Evolutionary conservation across 1,140 invertebrate genomes (phyloP).

Genomic region (Meloidogyne chitwoodi): DNA sequence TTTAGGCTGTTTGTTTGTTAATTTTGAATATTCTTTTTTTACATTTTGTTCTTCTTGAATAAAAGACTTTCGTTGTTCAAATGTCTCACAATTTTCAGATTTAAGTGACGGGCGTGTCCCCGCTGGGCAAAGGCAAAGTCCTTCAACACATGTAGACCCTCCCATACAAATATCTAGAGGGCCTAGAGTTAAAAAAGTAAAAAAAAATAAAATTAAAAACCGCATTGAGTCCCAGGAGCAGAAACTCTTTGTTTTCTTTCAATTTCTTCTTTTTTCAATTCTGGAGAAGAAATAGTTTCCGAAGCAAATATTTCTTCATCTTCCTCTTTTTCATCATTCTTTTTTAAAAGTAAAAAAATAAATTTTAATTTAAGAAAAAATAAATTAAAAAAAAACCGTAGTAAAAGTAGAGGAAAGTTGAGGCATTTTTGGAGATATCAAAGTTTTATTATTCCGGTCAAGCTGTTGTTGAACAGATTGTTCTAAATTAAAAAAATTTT

Average conservation of each 20-base stretch:
- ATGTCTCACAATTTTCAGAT: constrained; percentile 31
- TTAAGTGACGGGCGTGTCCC: constrained; percentile 38
- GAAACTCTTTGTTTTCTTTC: neutral
- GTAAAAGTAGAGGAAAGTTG: no score
- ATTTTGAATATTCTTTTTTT: neutral
- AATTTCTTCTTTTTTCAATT: neutral
- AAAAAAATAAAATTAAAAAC: neutral
- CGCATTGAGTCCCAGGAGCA: constrained; percentile 28
- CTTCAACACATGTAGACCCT: constrained; percentile 51
- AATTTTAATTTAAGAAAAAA: neutral
- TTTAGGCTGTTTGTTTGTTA: neutral
- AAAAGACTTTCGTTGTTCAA: constrained; percentile 11
- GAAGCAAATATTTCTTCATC: neutral
- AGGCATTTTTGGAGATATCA: no score
- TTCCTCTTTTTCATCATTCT: neutral
- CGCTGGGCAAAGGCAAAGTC: constrained; percentile 53
- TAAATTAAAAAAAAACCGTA: neutral
- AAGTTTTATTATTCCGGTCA: no score
- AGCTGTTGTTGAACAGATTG: no score
- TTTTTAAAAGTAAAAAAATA: no score
- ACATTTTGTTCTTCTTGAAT: neutral
- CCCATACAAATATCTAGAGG: constrained; percentile 53
- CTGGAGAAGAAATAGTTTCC: neutral
- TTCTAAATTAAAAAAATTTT: no score
- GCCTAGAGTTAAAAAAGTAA: constrained; percentile 25